Percentiles rank a stretch among this genome's conserved stretches.
Conservation (phyloP, 2,113 vertebrate species). For the Coturnix japonica region DNA sequence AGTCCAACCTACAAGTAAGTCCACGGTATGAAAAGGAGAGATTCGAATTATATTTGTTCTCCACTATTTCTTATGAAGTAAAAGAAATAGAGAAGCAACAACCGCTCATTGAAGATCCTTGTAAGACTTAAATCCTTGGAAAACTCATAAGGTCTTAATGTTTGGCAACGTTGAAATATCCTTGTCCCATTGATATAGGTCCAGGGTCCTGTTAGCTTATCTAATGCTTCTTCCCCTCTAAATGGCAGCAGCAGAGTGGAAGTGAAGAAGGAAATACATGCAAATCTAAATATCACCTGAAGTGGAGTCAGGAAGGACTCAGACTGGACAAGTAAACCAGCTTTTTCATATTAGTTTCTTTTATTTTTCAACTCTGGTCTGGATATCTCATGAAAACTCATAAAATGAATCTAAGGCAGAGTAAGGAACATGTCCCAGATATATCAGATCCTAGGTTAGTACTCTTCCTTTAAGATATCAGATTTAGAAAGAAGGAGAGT, state of each 20-base stretch:
- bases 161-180: neutral
- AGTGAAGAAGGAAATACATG: neutral
- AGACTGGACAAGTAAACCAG: neutral
- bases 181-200: neutral
- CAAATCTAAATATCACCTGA: neutral
- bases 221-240: neutral
- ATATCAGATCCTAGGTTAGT: neutral
- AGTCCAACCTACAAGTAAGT: neutral
- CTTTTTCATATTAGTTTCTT: neutral
- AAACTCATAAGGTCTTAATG: neutral
- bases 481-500: neutral
- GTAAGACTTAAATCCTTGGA: neutral
- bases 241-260: neutral
- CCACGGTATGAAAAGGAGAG: rapidly evolving
- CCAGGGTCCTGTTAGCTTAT: neutral
- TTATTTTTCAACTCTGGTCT: neutral
- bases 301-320: neutral
- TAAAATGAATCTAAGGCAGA: neutral
- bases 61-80: neutral
- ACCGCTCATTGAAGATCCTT: neutral
- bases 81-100: neutral
- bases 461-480: neutral
- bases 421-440: neutral
- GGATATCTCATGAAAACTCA: neutral
- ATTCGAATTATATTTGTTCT: neutral